Percentiles rank a stretch among this genome's conserved stretches.
Evolutionary conservation across 92 coral and sea anemone genomes (phyloP).

Genomic region (Muricea muricata): DNA sequence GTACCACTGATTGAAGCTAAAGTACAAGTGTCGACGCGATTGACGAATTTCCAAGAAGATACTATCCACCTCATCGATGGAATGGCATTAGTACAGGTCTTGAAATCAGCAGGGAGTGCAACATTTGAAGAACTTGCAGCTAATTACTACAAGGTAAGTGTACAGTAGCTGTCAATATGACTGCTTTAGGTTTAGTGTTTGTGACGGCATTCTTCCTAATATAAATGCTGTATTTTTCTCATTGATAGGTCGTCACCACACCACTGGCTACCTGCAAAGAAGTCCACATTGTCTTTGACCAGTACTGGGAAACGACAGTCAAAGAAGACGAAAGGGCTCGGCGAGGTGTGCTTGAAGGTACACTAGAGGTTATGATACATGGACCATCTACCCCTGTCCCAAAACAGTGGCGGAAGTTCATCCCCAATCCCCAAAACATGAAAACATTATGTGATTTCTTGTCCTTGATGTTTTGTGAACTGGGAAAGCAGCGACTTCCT

Average conservation of each 20-base stretch:
- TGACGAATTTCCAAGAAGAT: constrained; percentile 14
- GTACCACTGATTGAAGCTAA: constrained; percentile 42
- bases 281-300: constrained; percentile 64
- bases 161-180: too few relatives aligned
- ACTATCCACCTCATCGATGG: constrained; percentile 52
- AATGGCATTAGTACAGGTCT: constrained; percentile 55
- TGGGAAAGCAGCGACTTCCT: constrained; percentile 36
- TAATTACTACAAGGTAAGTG: constrained; percentile 57
- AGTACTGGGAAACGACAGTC: constrained; percentile 53
- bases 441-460: constrained; percentile 30
- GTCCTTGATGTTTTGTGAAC: constrained; percentile 20
- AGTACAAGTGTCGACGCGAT: constrained; percentile 22
- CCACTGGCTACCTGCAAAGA: constrained; percentile 27
- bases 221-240: too few relatives aligned
- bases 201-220: too few relatives aligned
- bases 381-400: constrained; percentile 57
- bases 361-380: constrained; percentile 51
- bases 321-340: constrained; percentile 48
- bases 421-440: constrained; percentile 53
- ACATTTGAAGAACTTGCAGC: constrained; percentile 57
- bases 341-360: constrained; percentile 35
- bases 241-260: constrained; percentile 41
- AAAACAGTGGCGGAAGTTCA: constrained; percentile 57
- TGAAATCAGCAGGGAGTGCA: constrained; percentile 52
- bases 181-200: too few relatives aligned